Percentiles rank a stretch among this genome's conserved stretches.
These are phyloP conservation scores for Tethea ocularis DNA, from an alignment of 2,888 invertebrate species.

Conservation along the genomic window DNA sequence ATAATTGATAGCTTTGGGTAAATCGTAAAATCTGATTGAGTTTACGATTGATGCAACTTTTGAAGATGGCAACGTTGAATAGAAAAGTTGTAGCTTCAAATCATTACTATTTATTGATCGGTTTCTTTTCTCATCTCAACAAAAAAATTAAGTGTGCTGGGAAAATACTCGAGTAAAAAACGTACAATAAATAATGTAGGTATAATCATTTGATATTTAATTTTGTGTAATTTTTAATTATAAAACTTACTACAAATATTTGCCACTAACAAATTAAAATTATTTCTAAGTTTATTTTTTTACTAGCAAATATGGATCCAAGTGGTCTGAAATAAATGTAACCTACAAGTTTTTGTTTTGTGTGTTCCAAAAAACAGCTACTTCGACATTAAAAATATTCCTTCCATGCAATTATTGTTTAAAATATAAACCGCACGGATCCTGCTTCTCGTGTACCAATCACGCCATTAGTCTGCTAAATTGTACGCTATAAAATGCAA, in stretches of 20 bases:
- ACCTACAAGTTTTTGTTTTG: too few species aligned
- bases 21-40: conserved; percentile 30
- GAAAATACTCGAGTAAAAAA: not conserved
- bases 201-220: too few species aligned
- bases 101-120: not conserved
- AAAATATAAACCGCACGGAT: conserved; percentile 48
- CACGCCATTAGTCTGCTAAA: conserved; percentile 63
- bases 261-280: too few species aligned
- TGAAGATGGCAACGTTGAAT: conserved; percentile 4
- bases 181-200: not conserved
- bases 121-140: not conserved
- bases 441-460: conserved; percentile 54
- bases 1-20: conserved; percentile 57
- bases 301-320: too few species aligned
- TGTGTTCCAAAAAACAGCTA: conserved; percentile 25
- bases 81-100: not conserved
- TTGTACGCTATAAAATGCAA: conserved; percentile 70
- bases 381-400: conserved; percentile 2
- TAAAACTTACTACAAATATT: too few species aligned
- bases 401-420: conserved; percentile 40
- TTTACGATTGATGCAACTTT: conserved; percentile 35
- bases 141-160: not conserved
- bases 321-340: too few species aligned
- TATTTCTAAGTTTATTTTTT: too few species aligned
- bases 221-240: too few species aligned